Percentiles rank a stretch among this genome's conserved stretches.
phyloP scores from a whole-genome alignment of 2,113 vertebrate species.

The Periophthalmodon schlosseri region DNA sequence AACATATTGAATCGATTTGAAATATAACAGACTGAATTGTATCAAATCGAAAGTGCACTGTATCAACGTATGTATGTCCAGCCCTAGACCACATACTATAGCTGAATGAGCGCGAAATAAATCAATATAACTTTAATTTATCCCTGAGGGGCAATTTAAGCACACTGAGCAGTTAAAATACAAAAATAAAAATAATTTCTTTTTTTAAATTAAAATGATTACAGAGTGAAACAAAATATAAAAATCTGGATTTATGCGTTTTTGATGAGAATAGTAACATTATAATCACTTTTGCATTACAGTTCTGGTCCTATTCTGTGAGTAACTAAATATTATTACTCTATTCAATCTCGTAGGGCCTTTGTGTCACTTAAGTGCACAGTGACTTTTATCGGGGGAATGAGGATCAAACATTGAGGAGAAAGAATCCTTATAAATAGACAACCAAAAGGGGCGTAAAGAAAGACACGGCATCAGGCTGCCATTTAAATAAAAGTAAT shows the following conservation, averaged over 20 bases:
- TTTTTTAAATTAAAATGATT: too few relatives aligned
- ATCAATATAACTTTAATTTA: too few relatives aligned
- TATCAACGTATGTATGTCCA: too few relatives aligned
- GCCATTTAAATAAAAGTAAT: slow-evolving; percentile 70
- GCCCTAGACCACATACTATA: too few relatives aligned
- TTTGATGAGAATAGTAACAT: neutral
- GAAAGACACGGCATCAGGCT: slow-evolving; percentile 4
- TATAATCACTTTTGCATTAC: neutral
- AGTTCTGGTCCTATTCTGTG: neutral
- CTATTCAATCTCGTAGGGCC: neutral
- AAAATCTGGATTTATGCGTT: neutral
- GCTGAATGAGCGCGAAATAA: too few relatives aligned
- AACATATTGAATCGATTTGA: too few relatives aligned
- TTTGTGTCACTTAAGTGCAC: neutral
- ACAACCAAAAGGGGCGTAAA: slow-evolving; percentile 26
- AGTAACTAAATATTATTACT: neutral
- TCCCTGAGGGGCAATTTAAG: too few relatives aligned
- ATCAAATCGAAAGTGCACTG: too few relatives aligned
- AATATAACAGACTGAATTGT: too few relatives aligned
- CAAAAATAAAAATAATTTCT: too few relatives aligned
- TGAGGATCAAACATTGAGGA: slow-evolving; percentile 29
- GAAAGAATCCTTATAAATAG: slow-evolving; percentile 35
- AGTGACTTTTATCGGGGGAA: slow-evolving; percentile 27
- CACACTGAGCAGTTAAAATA: too few relatives aligned
- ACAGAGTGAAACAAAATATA: too few relatives aligned